Conservation (phyloP, 2,797 vertebrate genomes). For the Ataeniobius toweri region DNA sequence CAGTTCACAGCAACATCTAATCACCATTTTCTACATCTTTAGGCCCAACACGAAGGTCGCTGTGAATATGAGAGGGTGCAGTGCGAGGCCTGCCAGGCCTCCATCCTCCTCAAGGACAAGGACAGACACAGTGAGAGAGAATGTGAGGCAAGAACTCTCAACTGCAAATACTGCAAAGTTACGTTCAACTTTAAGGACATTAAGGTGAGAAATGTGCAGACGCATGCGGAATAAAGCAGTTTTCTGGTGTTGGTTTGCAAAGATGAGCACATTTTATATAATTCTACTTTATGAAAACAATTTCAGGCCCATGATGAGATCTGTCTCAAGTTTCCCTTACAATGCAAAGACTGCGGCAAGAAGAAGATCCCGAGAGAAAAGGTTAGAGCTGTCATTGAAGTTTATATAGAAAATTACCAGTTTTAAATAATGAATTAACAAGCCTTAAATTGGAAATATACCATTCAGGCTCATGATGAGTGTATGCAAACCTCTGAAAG, state of each 20-base stretch:
- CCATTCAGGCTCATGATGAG: neutral
- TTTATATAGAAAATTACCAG: too few relatives aligned
- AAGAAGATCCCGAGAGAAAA: slow-evolving; percentile 93
- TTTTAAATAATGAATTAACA: too few relatives aligned
- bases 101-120: slow-evolving; percentile 77
- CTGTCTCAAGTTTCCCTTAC: slow-evolving; percentile 90
- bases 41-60: slow-evolving; percentile 81
- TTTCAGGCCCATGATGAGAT: slow-evolving; percentile 90
- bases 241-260: neutral
- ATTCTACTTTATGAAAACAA: neutral
- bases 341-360: slow-evolving; percentile 92
- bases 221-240: neutral
- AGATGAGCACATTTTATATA: neutral
- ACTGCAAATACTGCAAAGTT: slow-evolving; percentile 85
- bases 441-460: neutral
- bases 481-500: neutral
- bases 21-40: neutral
- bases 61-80: slow-evolving; percentile 79
- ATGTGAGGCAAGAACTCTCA: slow-evolving; percentile 83
- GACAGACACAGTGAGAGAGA: slow-evolving; percentile 83
- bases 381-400: slow-evolving; percentile 69
- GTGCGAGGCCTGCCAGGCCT: slow-evolving; percentile 81
- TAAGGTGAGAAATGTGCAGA: slow-evolving; percentile 70
- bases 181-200: slow-evolving; percentile 82
- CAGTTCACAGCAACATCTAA: neutral